Evolutionary conservation across 2,888 invertebrate genomes (phyloP).

Genomic region (Coremacera marginata): DNA sequence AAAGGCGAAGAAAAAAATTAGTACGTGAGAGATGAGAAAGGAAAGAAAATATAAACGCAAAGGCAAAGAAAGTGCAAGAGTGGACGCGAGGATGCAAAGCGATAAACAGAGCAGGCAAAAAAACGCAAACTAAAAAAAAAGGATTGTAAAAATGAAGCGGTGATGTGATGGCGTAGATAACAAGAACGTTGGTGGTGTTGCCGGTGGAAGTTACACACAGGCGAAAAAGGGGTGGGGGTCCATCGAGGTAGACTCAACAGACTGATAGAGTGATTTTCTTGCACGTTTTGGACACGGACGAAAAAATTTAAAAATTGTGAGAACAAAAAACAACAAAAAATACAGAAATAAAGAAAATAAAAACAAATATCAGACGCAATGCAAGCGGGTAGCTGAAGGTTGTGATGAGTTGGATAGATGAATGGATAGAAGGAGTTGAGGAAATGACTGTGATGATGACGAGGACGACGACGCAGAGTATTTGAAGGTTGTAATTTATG

Average conservation of each 20-base stretch:
- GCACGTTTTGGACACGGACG: slow-evolving; percentile 25
- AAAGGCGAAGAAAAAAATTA: not conserved
- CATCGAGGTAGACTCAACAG: not conserved
- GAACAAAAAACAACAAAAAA: not conserved
- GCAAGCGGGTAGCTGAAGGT: not conserved
- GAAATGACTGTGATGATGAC: not conserved
- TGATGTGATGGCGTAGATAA: not conserved
- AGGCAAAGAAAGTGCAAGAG: not conserved
- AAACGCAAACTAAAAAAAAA: not conserved
- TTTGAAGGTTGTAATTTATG: slow-evolving; percentile 34
- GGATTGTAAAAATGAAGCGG: slow-evolving; percentile 24
- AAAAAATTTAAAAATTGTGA: slow-evolving; percentile 26
- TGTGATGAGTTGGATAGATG: not conserved
- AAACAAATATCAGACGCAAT: not conserved
- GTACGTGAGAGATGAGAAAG: slow-evolving; percentile 18
- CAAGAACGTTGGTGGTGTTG: not conserved
- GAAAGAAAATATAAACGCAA: slow-evolving; percentile 4
- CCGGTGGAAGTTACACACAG: not conserved
- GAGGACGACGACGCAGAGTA: not conserved
- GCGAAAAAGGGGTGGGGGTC: not conserved
- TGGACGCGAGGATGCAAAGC: slow-evolving; percentile 13
- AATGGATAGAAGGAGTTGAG: not conserved
- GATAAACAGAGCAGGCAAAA: not conserved
- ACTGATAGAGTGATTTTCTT: slow-evolving; percentile 30
- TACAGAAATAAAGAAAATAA: not conserved